Base-by-base conservation (phyloP, 2,113 vertebrate genomes). In the Aepyceros melampus region DNA sequence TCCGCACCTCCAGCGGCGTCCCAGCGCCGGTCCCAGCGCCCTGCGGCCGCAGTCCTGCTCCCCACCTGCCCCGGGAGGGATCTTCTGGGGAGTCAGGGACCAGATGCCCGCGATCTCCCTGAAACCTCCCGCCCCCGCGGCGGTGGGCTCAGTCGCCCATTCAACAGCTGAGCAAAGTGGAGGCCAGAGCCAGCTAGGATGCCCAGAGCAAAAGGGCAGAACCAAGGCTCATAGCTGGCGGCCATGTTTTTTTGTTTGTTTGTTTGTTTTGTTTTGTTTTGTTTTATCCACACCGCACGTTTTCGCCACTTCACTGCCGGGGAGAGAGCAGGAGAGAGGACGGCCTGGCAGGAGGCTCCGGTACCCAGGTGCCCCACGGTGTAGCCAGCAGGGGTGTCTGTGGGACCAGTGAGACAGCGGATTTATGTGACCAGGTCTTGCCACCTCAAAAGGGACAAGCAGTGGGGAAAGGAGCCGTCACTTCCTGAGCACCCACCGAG, bases 21-120 rank as follows among this genome's bases (percentile, higher is more conserved):
- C 56, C 23, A 33, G n/a, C 49, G 85, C 82, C 16, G 0, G 3
- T 36, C 3, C 91, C 55, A 11, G 9, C 45, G 5, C 74, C 55
- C 25, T 33, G 9, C 9, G 0, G 23, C 23, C n/a, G 8, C 2
- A 1, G 6, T 25, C 23, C 0, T 1, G 33, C 55, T 40, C 16
- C 2, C 3, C 55, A 21, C 47, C 29, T 11, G 60, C 10, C 62
- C 47, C 12, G 51, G 10, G 16, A 21, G 25, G 12, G 31, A 25
- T 6, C 33, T 36, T 36, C 81, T 25, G 10, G 17, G 47, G 5
- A 21, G 15, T 6, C 1, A 11, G 6, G 16, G 7, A 15, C 8
- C 53, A 5, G 12, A 27, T 25, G 29, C 55, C 49, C 0, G 0
- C 2, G 7, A 14, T 11, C 17, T 21, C 43, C 13, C 10, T 25